Conservation (phyloP, 2,888 invertebrate genomes). For the Electrophaes corylata region DNA sequence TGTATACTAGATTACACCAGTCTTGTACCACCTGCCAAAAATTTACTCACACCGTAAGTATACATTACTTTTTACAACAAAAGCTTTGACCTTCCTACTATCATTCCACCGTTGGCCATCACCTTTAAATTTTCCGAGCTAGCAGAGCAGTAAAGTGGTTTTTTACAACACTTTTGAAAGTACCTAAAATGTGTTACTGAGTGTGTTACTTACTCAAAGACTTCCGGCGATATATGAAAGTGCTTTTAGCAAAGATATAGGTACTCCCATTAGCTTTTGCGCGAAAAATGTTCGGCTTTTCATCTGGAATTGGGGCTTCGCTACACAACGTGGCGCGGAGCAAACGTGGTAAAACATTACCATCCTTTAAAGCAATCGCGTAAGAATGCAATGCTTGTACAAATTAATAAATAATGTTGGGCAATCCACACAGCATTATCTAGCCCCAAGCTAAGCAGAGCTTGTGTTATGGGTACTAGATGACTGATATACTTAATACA, state of each 20-base stretch:
- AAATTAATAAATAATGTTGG: too few relatives aligned
- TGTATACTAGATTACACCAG: too few relatives aligned
- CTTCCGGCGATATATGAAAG: constrained; percentile 32
- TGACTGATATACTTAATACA: too few relatives aligned
- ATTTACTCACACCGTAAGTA: neutral
- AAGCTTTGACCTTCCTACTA: constrained; percentile 27
- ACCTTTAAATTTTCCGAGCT: constrained; percentile 32
- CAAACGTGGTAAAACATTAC: neutral
- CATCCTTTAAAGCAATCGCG: neutral
- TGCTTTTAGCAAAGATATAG: constrained; percentile 39
- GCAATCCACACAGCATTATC: too few relatives aligned
- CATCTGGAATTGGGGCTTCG: neutral
- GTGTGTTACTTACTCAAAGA: constrained; percentile 30
- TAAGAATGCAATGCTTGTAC: too few relatives aligned
- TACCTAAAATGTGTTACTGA: constrained; percentile 29
- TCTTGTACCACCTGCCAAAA: constrained; percentile 1
- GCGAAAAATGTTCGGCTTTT: constrained; percentile 32
- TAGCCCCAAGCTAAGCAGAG: too few relatives aligned
- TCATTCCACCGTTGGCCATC: constrained; percentile 29
- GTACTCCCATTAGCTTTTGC: constrained; percentile 28
- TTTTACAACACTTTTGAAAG: constrained; percentile 38
- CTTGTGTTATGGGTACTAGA: too few relatives aligned
- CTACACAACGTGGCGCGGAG: neutral
- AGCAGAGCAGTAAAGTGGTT: constrained; percentile 34
- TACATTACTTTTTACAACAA: constrained; percentile 15